Conservation (phyloP, 2,113 vertebrate genomes). For the Phalacrocorax brasilianus region DNA sequence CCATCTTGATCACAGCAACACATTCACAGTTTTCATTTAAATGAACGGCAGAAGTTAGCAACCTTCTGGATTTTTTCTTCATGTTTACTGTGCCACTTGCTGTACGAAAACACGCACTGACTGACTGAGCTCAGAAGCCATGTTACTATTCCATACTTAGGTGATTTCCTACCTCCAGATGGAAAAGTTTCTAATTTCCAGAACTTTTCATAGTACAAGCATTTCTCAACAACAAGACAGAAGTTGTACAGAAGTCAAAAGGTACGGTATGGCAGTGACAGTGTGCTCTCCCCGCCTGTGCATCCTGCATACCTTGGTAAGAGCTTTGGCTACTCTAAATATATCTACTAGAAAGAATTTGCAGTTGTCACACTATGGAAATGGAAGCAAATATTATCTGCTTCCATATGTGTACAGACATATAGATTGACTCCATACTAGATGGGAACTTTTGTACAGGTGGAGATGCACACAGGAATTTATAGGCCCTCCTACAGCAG, state of each 20-base stretch:
- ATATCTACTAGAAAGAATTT: background rate
- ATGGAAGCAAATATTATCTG: background rate
- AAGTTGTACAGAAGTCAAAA: background rate
- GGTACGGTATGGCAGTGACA: accelerated
- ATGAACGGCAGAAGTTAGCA: accelerated
- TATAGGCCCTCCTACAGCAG: background rate
- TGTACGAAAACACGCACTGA: accelerated
- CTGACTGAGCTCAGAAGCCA: background rate
- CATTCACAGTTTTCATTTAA: background rate
- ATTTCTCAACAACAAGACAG: background rate
- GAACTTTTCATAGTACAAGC: background rate
- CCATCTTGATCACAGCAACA: background rate
- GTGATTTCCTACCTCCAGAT: background rate
- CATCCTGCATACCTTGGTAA: background rate
- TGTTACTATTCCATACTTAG: background rate
- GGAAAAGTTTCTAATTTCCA: accelerated
- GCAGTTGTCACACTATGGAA: background rate
- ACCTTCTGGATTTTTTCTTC: background rate
- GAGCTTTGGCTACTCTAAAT: background rate
- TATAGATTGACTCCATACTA: background rate
- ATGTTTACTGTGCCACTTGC: background rate
- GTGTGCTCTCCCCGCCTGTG: accelerated
- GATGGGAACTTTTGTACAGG: background rate
- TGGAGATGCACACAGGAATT: background rate
- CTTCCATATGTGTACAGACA: background rate